Percentiles rank a stretch among this genome's conserved stretches.
These are phyloP conservation scores for Leptinotarsa tumamoca DNA, from an alignment of 2,888 invertebrate genomes.

Conservation along the genomic window DNA sequence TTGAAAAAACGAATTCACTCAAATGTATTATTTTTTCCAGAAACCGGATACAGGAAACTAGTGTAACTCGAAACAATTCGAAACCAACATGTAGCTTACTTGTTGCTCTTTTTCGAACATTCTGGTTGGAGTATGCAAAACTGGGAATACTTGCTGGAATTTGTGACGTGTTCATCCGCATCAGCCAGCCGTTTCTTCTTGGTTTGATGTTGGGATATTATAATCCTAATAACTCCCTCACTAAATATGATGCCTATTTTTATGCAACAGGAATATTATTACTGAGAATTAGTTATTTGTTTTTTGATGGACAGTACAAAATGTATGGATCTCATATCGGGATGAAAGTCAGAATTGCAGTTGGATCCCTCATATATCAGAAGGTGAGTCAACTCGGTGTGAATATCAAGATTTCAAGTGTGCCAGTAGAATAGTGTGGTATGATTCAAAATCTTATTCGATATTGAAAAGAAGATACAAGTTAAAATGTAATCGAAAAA, in stretches of 20 bases:
- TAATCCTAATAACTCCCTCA: constrained; percentile 67
- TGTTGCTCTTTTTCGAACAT: constrained; percentile 74
- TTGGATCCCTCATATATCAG: constrained; percentile 83
- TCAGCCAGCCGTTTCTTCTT: constrained; percentile 74
- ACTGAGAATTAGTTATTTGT: constrained; percentile 69
- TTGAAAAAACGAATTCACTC: background rate
- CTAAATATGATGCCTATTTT: constrained; percentile 71
- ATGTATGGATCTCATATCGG: constrained; percentile 78
- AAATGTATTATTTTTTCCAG: constrained; percentile 63
- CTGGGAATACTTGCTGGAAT: constrained; percentile 74
- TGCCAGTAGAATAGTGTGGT: too few species aligned
- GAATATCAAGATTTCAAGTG: too few species aligned
- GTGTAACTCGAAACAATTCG: constrained; percentile 67
- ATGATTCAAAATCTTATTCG: too few species aligned
- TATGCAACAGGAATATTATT: constrained; percentile 71
- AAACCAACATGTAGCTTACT: constrained; percentile 71
- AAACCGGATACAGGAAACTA: constrained; percentile 75
- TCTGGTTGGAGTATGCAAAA: constrained; percentile 73
- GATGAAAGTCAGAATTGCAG: constrained; percentile 82
- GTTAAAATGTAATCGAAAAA: too few species aligned
- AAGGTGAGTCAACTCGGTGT: constrained; percentile 71
- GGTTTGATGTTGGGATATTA: constrained; percentile 75
- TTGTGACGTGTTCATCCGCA: constrained; percentile 69
- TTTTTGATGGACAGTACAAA: constrained; percentile 74
- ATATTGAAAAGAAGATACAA: too few species aligned